These are phyloP conservation scores for Calliphora vicina DNA, from an alignment of 1,140 invertebrate species.

Conservation along the genomic window DNA sequence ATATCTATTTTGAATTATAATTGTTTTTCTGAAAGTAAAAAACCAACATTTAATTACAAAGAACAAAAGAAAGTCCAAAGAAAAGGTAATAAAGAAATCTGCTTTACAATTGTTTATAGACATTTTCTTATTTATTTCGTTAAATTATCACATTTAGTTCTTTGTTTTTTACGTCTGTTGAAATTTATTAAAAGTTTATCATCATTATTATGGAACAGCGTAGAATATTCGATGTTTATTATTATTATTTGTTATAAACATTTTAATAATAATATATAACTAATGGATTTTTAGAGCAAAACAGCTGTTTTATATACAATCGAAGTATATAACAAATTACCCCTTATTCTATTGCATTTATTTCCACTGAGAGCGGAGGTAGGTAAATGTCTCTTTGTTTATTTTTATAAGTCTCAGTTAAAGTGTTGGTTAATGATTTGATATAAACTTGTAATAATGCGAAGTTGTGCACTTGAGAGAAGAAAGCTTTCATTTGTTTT, in stretches of 20 bases:
- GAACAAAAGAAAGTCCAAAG: too few relatives aligned
- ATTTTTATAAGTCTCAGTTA: neutral
- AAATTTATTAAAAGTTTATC: neutral
- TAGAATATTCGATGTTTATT: slow-evolving; percentile 1
- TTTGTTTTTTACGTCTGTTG: neutral
- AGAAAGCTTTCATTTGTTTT: too few relatives aligned
- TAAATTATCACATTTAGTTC: neutral
- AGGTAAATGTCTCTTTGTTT: neutral
- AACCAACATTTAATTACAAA: too few relatives aligned
- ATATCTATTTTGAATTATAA: too few relatives aligned
- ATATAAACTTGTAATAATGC: neutral
- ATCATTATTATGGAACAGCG: neutral
- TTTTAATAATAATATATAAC: neutral
- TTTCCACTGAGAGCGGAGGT: neutral
- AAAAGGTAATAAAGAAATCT: too few relatives aligned
- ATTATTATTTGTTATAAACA: neutral
- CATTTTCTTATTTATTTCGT: neutral
- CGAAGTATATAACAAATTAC: neutral
- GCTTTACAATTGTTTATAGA: too few relatives aligned
- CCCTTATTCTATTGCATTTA: neutral
- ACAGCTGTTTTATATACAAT: neutral
- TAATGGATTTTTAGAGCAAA: neutral
- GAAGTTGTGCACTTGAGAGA: neutral
- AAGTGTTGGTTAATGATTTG: neutral
- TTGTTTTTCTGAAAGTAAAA: too few relatives aligned